Evolutionary conservation across 1,140 invertebrate genomes (phyloP), one percentile per base, ranked within the genome.

Genomic region (Aethina tumida): DNA sequence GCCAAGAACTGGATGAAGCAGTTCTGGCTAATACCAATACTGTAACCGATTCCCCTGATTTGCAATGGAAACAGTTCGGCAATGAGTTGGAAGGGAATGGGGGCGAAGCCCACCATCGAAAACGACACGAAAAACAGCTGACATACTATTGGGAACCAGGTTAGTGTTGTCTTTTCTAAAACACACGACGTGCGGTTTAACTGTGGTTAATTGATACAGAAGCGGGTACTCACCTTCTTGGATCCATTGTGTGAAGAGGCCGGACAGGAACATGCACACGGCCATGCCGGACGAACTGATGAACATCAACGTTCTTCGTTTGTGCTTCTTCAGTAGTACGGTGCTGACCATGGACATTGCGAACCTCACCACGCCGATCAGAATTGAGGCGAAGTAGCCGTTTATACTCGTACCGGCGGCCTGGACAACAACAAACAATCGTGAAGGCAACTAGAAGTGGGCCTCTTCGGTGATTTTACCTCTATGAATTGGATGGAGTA

Each of bases 361-460:
- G 21, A 83, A 71, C 34, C 79, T 68, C 0, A 79, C 73, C 0
- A 70, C 40, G 6, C 77, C 79, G 25, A 84, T 67, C 7, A 79
- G 55, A 26, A 80, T 71, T 3, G 79, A 70, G 0, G 70, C 65
- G 1, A 68, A 26, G 35, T 68, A 69, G 0, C 45, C 35, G 25
- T 55, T 49, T 6, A 52, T 36, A 27, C 35, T 38, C 12, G 35
- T 53, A 6, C 45, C 45, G 7, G 45, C 45, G 34, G 29, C 45
- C 53, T 55, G 14, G 21, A 41, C 46, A n/a, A 8, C 39, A 24
- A 41, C 16, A 35, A 34, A 20, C 27, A 25, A 37, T n/a, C n/a
- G 15, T 20, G 8, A 22, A 15, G 5, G 12, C 13, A 32, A 8
- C 19, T 25, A 8, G 19, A 5, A 2, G 15, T 4, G 13, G 15